Percentiles rank a stretch among this genome's conserved stretches.
Conservation (phyloP, 2,797 vertebrate species). For the Arctocebus calabarensis region DNA sequence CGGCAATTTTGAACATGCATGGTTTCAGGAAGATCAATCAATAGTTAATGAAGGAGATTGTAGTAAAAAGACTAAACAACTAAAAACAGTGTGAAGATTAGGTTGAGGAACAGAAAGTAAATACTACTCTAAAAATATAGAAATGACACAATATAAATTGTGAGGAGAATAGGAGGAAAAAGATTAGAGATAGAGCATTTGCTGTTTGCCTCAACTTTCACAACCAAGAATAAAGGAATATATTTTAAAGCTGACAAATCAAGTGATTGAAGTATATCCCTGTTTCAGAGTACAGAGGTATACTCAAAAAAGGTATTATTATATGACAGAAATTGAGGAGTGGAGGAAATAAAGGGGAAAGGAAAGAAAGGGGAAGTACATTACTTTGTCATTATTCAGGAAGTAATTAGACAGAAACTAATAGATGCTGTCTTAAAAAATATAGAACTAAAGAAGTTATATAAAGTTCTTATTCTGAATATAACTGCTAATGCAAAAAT, state of each 20-base stretch:
- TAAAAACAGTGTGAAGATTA: not conserved
- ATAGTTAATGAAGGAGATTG: not conserved
- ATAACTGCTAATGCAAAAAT: slow-evolving; percentile 28
- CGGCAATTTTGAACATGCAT: not conserved
- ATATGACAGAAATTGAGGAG: not conserved
- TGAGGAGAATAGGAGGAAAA: not conserved
- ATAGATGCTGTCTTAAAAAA: not conserved
- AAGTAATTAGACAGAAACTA: not conserved
- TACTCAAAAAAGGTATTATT: not conserved
- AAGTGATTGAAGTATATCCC: not conserved
- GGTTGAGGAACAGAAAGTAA: slow-evolving; percentile 31
- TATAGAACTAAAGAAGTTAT: not conserved
- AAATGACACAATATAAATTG: not conserved
- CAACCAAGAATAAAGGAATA: not conserved
- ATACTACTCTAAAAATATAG: not conserved
- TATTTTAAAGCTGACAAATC: slow-evolving; percentile 10
- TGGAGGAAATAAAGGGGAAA: not conserved
- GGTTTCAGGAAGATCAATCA: not conserved
- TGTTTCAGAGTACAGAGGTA: not conserved
- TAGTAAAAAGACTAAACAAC: not conserved
- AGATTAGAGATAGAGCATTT: not conserved
- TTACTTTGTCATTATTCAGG: not conserved
- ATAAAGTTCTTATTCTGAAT: slow-evolving; percentile 1
- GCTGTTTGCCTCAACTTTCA: not conserved
- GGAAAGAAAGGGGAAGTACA: no score